phyloP scores from a whole-genome alignment of 2,113 vertebrate genomes.

The Chloropsis hardwickii region DNA sequence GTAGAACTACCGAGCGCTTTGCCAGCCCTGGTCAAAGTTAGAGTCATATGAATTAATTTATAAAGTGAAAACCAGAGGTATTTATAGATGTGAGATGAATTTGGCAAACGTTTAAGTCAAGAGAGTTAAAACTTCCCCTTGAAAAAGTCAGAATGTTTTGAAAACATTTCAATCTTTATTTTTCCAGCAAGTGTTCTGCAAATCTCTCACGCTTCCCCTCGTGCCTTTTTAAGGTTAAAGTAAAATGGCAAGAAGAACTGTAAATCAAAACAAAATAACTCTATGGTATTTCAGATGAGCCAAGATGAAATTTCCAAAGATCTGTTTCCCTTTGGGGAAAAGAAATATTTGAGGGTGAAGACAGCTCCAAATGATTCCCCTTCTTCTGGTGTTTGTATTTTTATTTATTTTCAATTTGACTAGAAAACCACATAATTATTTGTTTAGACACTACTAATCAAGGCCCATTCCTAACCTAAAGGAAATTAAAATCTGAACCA shows the following conservation, averaged over 20 bases:
- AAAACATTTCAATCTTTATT: not conserved
- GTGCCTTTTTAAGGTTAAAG: not conserved
- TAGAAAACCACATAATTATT: not conserved
- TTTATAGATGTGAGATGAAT: conserved; percentile 7
- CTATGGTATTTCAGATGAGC: not conserved
- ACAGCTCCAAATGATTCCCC: not conserved
- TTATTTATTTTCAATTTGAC: not conserved
- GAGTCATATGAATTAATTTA: not conserved
- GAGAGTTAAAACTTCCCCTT: conserved; percentile 3
- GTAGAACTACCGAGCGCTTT: not conserved
- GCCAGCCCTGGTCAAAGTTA: not conserved
- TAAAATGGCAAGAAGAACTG: not conserved
- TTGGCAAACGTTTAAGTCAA: not conserved
- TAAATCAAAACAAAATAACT: conserved; percentile 17
- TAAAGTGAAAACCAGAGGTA: not conserved
- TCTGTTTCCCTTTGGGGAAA: not conserved
- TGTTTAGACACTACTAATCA: not conserved
- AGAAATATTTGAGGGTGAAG: not conserved
- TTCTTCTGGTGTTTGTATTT: not conserved
- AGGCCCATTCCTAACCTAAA: not conserved
- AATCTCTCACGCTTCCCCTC: not conserved
- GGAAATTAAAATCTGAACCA: not conserved
- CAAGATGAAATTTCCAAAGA: not conserved
- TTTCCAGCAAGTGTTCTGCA: not conserved
- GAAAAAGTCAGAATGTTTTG: conserved; percentile 14